Base-by-base conservation (phyloP, 2,888 invertebrate species). In the Eucera pruinosa region DNA sequence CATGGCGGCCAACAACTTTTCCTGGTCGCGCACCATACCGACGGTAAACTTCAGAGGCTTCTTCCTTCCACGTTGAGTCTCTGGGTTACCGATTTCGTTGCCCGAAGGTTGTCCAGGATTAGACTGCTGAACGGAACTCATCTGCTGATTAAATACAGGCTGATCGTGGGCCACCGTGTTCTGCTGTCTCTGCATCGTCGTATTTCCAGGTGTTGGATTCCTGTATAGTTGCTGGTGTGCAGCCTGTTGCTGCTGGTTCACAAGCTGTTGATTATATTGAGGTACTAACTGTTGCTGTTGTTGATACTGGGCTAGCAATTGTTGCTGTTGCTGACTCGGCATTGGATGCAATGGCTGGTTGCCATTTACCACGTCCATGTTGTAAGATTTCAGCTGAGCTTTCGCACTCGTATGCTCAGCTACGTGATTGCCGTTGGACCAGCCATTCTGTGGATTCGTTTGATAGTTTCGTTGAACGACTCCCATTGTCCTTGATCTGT, bases 1-100 rank as follows among this genome's bases (percentile, higher is more conserved):
- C 89, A 91, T 87, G 1, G 85, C 86, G 1, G 78, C 50, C 9
- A 91, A 71, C 5, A 91, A 69, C 33, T 85, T 39, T 54, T 91
- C 91, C 47, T 91, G 91, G 39, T 91, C 91, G 6, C 76, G 82
- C 27, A 91, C 82, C 91, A 91, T 91, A 9, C 82, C 78, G 0
- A 82, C 68, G 1, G 87, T 90, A 69, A 89, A 91, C 58, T 79
- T 68, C 45, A 85, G 33, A 23, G 33, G 11, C 33, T 81, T 85
- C 3, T 69, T 83, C 0, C 57, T 50, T 4, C 33, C 39, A 23
- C 3, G 25, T 47, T 50, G 74, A 23, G 13, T 25, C 1, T 48
- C 55, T 2, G 7, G 18, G 0, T n/a, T n/a, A n/a, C n/a, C n/a
- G n/a, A n/a, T n/a, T n/a, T 18, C 45, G 36, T 18, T 25, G 0